These are phyloP conservation scores for Lagodon rhomboides DNA, from an alignment of 2,797 vertebrate species.

Conservation along the genomic window DNA sequence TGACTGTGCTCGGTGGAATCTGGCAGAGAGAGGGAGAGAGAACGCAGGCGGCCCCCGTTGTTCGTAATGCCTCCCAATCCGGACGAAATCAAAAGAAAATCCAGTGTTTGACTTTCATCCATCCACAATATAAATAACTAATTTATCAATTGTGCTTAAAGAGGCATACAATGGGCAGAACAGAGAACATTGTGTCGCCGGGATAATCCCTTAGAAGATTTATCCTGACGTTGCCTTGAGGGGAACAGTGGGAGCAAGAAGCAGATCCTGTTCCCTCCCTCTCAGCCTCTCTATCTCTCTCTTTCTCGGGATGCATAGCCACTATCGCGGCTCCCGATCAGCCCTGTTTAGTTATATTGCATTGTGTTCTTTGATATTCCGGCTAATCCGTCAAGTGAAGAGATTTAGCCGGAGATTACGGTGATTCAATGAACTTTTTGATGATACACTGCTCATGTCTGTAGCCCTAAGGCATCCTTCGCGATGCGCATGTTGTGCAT, in stretches of 20 bases:
- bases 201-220: slow-evolving; percentile 88
- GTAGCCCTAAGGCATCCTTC: slow-evolving; percentile 69
- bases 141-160: slow-evolving; percentile 89
- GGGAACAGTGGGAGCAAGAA: slow-evolving; percentile 79
- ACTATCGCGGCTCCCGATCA: slow-evolving; percentile 82
- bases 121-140: slow-evolving; percentile 87
- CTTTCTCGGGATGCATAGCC: slow-evolving; percentile 74
- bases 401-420: slow-evolving; percentile 84
- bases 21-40: slow-evolving; percentile 29
- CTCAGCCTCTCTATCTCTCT: slow-evolving; percentile 62
- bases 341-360: slow-evolving; percentile 82
- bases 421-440: slow-evolving; percentile 79
- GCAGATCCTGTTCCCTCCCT: slow-evolving; percentile 72
- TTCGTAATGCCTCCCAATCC: slow-evolving; percentile 71
- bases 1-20: slow-evolving; percentile 34
- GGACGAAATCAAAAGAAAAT: slow-evolving; percentile 79
- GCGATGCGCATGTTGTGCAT: slow-evolving; percentile 49
- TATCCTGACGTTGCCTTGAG: slow-evolving; percentile 84
- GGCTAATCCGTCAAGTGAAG: slow-evolving; percentile 86
- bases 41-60: slow-evolving; percentile 43
- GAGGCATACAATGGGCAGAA: slow-evolving; percentile 85
- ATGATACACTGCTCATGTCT: slow-evolving; percentile 69
- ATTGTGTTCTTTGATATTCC: slow-evolving; percentile 86
- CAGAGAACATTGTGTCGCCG: slow-evolving; percentile 85
- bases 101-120: slow-evolving; percentile 76